These are phyloP conservation scores for rabbit (Oryctolagus cuniculus) DNA, from an alignment of 2,113 vertebrate species.

Conservation along the genomic window mOryCun1.1 NC_091438.1:106468001-106468500, in stretches of 20 bases:
- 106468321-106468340: not conserved
- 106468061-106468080: not conserved
- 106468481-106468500: too few relatives aligned
- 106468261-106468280: not conserved
- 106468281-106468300: not conserved
- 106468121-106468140: not conserved
- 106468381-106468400: not conserved
- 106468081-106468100: not conserved
- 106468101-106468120: not conserved
- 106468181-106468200: not conserved
- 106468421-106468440: not conserved
- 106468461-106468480: not conserved
- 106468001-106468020: not conserved
- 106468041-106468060: not conserved
- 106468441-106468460: not conserved
- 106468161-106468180: not conserved
- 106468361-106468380: not conserved
- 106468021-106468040: not conserved
- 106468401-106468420: not conserved
- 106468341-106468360: not conserved
- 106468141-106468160: not conserved
- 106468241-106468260: not conserved
- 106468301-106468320: not conserved
- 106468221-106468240: not conserved
- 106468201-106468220: not conserved